A percentile compares a stretch with the other conserved stretches of the same genome.
Conservation (phyloP, 1,140 invertebrate species). For the Dendroctonus valens region DNA sequence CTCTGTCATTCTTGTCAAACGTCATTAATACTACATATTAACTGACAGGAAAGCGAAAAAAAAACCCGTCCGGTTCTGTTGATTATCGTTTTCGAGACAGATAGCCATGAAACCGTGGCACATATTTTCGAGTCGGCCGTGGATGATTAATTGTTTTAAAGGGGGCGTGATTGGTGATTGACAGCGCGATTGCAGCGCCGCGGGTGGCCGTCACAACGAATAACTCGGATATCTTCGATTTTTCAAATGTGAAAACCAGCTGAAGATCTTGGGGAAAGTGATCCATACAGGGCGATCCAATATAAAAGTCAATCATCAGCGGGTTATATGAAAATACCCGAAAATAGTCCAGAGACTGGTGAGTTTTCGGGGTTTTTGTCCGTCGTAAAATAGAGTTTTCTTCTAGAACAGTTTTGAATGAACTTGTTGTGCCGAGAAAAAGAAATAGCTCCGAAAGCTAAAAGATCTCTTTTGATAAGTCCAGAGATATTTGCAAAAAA, state of each 20-base stretch:
- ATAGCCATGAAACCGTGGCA: conserved; percentile 31
- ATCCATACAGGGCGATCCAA: background rate
- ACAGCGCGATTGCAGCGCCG: conserved; percentile 48
- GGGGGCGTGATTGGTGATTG: conserved; percentile 50
- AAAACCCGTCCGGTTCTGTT: conserved; percentile 9
- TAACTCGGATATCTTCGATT: background rate
- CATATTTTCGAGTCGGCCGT: conserved; percentile 27
- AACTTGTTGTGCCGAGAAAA: background rate
- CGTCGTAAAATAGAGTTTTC: no score
- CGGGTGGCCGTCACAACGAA: conserved; percentile 43
- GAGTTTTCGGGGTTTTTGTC: no score
- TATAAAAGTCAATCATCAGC: no score
- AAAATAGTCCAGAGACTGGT: no score
- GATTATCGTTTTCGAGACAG: conserved; percentile 21
- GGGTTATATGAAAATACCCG: no score
- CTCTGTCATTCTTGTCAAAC: no score
- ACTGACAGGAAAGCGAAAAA: no score
- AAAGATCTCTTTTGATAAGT: no score
- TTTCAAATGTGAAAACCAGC: conserved; percentile 6
- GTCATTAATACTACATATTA: no score
- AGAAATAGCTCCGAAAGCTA: no score
- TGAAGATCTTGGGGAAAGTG: background rate
- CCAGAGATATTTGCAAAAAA: no score
- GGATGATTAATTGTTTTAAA: conserved; percentile 49
- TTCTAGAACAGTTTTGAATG: background rate